A percentile compares a stretch with the other conserved stretches of the same genome.
phyloP scores from a whole-genome alignment of 2,797 vertebrate species.

The Betta splendens region DNA sequence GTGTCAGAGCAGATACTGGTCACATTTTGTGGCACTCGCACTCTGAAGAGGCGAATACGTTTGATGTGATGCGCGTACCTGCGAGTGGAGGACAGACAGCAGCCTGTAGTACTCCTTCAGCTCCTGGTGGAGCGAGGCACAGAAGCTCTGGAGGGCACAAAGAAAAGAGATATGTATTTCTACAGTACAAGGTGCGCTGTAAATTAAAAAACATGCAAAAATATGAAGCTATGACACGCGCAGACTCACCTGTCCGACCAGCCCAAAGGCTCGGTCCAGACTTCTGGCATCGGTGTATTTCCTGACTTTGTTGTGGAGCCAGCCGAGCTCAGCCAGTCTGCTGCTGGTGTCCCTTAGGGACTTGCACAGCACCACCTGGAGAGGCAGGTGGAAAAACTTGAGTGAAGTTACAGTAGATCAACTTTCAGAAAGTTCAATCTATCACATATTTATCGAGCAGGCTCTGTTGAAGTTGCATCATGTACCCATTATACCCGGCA shows the following conservation, averaged over 20 bases:
- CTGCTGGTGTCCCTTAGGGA: conserved; percentile 92
- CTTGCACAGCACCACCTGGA: conserved; percentile 89
- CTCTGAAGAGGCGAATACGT: too few relatives aligned
- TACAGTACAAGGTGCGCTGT: conserved; percentile 21
- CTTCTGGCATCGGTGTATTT: conserved; percentile 95
- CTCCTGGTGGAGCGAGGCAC: conserved; percentile 95
- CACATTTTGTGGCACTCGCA: too few relatives aligned
- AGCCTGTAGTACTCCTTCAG: conserved; percentile 97
- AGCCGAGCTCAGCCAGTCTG: conserved; percentile 92
- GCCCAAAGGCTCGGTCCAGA: conserved; percentile 93
- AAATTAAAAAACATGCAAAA: too few relatives aligned
- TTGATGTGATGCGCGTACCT: conserved; percentile 82
- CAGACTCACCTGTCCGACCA: conserved; percentile 92
- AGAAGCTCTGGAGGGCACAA: conserved; percentile 89
- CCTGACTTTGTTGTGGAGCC: conserved; percentile 98
- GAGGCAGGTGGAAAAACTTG: conserved; percentile 24
- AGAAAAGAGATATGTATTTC: conserved; percentile 80
- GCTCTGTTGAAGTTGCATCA: not conserved
- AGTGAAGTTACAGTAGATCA: not conserved
- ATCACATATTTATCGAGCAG: not conserved
- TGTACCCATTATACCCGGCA: not conserved
- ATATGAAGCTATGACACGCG: not conserved
- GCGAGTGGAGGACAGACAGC: conserved; percentile 95
- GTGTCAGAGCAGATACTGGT: too few relatives aligned
- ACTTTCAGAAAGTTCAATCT: not conserved